These are phyloP conservation scores for Malurus elegans DNA, from an alignment of 2,113 vertebrate genomes.

Conservation along the genomic window DNA sequence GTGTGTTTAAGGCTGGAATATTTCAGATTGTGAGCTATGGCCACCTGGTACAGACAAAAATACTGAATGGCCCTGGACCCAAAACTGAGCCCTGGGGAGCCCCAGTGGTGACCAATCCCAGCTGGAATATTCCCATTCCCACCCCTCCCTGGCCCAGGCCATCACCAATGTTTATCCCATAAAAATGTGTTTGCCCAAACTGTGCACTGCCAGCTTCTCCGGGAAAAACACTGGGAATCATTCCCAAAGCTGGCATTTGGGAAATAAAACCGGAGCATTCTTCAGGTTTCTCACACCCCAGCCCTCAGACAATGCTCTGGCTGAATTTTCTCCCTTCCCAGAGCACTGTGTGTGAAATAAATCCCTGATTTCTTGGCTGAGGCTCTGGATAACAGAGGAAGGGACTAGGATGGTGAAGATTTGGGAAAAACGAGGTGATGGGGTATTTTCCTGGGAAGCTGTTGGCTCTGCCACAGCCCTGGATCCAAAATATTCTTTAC, in stretches of 20 bases:
- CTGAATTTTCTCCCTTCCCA: neutral
- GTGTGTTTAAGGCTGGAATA: neutral
- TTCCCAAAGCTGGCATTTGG: neutral
- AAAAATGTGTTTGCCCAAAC: neutral
- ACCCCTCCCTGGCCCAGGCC: neutral
- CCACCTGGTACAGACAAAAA: neutral
- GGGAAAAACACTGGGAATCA: neutral
- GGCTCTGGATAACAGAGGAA: accelerated
- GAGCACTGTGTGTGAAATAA: neutral
- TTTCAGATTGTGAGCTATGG: neutral
- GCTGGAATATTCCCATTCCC: neutral
- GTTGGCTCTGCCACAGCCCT: neutral
- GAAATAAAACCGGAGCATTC: neutral
- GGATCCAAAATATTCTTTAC: neutral
- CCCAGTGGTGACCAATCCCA: neutral
- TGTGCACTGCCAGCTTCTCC: neutral
- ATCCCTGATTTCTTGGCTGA: neutral
- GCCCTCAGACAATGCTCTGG: neutral
- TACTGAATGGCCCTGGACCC: neutral
- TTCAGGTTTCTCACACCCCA: neutral
- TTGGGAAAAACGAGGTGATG: neutral
- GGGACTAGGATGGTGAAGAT: neutral
- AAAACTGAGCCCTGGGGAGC: neutral
- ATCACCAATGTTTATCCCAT: neutral
- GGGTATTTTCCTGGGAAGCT: neutral